Evolutionary conservation across 2,113 vertebrate genomes (phyloP).

Genomic region (Pituophis catenifer): DNA sequence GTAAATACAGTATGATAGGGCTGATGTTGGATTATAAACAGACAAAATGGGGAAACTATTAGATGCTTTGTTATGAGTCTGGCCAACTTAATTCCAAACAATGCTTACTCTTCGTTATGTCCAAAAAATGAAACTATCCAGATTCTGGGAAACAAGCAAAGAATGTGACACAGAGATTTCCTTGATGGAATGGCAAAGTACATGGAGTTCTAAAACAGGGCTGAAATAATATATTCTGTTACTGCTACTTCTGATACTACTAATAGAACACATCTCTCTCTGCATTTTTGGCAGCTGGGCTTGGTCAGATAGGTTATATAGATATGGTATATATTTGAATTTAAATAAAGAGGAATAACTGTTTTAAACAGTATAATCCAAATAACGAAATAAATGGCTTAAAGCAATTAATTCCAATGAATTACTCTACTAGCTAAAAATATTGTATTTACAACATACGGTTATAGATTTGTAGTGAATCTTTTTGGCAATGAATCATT

Average conservation of each 20-base stretch:
- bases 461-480: not conserved
- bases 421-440: not conserved
- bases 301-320: not conserved
- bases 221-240: not conserved
- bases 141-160: conserved; percentile 16
- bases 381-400: not conserved
- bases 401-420: not conserved
- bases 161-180: conserved; percentile 3
- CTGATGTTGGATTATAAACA: conserved; percentile 5
- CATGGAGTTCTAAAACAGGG: not conserved
- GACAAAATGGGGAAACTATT: conserved; percentile 3
- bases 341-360: not conserved
- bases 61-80: conserved; percentile 8
- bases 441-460: not conserved
- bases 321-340: not conserved
- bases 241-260: not conserved
- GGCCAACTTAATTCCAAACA: conserved; percentile 11
- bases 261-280: not conserved
- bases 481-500: not conserved
- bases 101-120: conserved; percentile 3
- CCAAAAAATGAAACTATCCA: conserved; percentile 17
- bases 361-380: not conserved
- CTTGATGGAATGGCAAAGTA: conserved; percentile 10
- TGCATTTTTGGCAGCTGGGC: not conserved
- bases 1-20: not conserved